These are phyloP conservation scores for Pogonophryne albipinna DNA, from an alignment of 2,797 vertebrate species.

Conservation along the genomic window DNA sequence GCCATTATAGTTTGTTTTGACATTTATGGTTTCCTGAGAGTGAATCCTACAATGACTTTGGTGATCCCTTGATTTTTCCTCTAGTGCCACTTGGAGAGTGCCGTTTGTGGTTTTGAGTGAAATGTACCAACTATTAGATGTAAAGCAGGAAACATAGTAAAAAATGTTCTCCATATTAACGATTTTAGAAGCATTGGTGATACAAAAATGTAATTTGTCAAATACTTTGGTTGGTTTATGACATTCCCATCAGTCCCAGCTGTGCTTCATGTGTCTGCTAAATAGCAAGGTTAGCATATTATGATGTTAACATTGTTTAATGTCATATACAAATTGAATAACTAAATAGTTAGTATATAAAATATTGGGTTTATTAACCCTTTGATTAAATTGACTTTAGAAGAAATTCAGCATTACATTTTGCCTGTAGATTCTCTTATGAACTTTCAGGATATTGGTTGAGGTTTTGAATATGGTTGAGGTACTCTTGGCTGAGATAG, in stretches of 20 bases:
- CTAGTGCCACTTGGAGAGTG: neutral
- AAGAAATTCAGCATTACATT: neutral
- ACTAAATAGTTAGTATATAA: neutral
- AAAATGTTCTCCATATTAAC: neutral
- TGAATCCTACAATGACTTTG: neutral
- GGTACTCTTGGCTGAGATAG: slow-evolving; percentile 11
- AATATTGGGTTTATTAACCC: neutral
- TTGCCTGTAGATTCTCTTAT: slow-evolving; percentile 6
- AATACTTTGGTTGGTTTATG: too few species aligned
- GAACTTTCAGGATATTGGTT: slow-evolving; percentile 9
- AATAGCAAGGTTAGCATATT: neutral
- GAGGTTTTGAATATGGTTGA: neutral
- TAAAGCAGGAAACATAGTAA: neutral
- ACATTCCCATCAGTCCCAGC: too few species aligned
- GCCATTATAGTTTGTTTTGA: neutral
- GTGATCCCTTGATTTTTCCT: neutral
- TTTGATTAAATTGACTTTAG: neutral
- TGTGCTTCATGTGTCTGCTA: neutral
- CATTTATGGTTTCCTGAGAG: neutral
- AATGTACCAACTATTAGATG: neutral
- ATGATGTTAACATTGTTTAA: neutral
- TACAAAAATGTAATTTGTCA: too few species aligned
- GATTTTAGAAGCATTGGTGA: too few species aligned
- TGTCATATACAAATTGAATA: neutral
- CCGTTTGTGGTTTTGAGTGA: neutral